phyloP scores from a whole-genome alignment of 2,888 invertebrate genomes.

The Sphecodes monilicornis region DNA sequence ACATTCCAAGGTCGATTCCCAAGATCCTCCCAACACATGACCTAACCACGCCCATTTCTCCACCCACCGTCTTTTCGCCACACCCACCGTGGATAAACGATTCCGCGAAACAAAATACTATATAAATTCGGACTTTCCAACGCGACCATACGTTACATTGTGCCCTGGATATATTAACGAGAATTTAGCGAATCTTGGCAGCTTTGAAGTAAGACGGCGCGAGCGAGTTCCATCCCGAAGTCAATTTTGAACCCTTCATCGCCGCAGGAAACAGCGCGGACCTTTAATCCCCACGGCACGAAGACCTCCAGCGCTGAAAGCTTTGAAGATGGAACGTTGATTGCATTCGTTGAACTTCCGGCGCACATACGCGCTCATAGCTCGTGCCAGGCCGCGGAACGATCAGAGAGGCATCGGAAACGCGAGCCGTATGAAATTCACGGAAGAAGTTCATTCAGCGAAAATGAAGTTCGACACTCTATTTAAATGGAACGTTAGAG shows the following conservation, averaged over 20 bases:
- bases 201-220: neutral
- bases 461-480: neutral
- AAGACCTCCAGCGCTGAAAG: constrained; percentile 48
- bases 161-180: neutral
- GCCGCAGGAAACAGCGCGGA: constrained; percentile 29
- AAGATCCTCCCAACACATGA: neutral
- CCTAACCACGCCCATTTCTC: neutral
- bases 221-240: constrained; percentile 29
- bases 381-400: neutral
- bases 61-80: neutral
- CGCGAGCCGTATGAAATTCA: constrained; percentile 4
- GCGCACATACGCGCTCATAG: constrained; percentile 20
- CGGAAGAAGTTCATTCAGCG: neutral
- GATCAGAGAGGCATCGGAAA: constrained; percentile 18
- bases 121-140: neutral
- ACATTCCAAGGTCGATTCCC: neutral
- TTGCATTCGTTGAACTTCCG: constrained; percentile 54
- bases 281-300: constrained; percentile 46
- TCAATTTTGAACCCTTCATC: constrained; percentile 45
- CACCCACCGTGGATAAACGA: neutral
- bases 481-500: neutral
- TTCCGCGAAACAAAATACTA: neutral
- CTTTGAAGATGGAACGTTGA: constrained; percentile 50
- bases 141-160: neutral
- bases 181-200: neutral